Percentiles rank a stretch among this genome's conserved stretches.
These are phyloP conservation scores for Cinclus mexicanus DNA, from an alignment of 2,113 vertebrate genomes.

Conservation along the genomic window DNA sequence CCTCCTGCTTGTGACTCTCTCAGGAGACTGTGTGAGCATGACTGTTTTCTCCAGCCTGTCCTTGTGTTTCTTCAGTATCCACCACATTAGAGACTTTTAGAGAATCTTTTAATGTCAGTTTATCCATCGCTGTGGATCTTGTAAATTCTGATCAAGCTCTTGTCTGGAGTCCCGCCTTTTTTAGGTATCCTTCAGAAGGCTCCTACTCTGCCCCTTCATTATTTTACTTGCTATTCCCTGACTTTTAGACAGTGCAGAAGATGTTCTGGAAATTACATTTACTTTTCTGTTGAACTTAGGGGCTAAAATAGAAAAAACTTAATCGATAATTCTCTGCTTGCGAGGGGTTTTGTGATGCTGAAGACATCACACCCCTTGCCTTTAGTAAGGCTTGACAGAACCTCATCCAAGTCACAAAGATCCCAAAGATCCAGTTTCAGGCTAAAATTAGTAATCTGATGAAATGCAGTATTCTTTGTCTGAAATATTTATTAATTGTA, in stretches of 20 bases:
- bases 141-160: background rate
- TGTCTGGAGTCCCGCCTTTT: rapidly evolving
- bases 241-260: background rate
- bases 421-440: background rate
- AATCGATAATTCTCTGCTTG: background rate
- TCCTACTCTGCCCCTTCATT: background rate
- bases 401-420: background rate
- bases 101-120: background rate
- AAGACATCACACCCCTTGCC: background rate
- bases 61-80: background rate
- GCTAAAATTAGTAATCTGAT: background rate
- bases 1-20: background rate
- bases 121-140: background rate
- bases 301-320: background rate
- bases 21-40: background rate
- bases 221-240: background rate
- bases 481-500: background rate
- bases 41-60: background rate
- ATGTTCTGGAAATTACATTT: background rate
- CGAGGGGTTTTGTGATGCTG: background rate
- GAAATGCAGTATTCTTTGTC: background rate
- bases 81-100: background rate
- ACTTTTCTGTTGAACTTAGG: background rate
- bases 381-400: background rate
- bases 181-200: background rate